Conservation (phyloP, 2,797 vertebrate genomes). For the Cirrhinus mrigala region DNA sequence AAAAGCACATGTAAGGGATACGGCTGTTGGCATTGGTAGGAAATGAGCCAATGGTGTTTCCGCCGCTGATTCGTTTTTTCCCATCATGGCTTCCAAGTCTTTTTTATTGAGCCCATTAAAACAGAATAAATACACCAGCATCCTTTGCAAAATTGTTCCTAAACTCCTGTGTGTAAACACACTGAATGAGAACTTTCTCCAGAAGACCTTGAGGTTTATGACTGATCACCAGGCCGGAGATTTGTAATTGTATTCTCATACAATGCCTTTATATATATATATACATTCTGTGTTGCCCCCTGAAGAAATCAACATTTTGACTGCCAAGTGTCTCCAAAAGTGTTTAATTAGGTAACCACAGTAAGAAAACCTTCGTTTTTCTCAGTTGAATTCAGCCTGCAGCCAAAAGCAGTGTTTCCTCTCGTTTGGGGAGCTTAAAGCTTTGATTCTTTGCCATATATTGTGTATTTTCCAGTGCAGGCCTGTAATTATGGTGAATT, state of each 20-base stretch:
- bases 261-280: constrained; percentile 7
- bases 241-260: constrained; percentile 31
- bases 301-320: constrained; percentile 15
- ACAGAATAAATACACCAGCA: constrained; percentile 47
- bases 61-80: constrained; percentile 55
- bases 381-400: constrained; percentile 43
- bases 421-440: constrained; percentile 41
- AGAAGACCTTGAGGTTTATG: constrained; percentile 42
- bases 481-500: constrained; percentile 61
- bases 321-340: constrained; percentile 44
- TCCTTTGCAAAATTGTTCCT: constrained; percentile 38
- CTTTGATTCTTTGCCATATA: constrained; percentile 58
- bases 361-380: constrained; percentile 46
- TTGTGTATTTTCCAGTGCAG: constrained; percentile 54
- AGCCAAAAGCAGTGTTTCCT: constrained; percentile 45
- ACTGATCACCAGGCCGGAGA: neutral
- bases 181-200: constrained; percentile 38
- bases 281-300: constrained; percentile 18
- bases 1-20: constrained; percentile 41
- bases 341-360: constrained; percentile 59
- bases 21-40: constrained; percentile 24
- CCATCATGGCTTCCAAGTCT: constrained; percentile 54
- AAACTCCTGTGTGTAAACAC: constrained; percentile 46
- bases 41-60: constrained; percentile 53
- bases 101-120: constrained; percentile 56